phyloP scores from a whole-genome alignment of 1,140 invertebrate species.

The Tetramorium simillimum region DNA sequence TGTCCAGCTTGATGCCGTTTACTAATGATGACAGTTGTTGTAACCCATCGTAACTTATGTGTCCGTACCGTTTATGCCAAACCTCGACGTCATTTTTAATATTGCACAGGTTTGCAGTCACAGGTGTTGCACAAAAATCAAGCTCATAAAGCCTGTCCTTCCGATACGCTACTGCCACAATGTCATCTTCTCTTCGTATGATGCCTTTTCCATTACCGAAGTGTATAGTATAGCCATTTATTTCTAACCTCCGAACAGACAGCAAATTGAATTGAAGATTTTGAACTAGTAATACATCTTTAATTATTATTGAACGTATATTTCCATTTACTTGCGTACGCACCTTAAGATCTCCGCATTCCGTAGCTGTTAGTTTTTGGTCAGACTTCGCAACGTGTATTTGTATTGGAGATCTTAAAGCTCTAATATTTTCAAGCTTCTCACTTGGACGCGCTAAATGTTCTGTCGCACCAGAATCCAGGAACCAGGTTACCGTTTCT shows the following conservation, averaged over 20 bases:
- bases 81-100: background rate
- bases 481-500: background rate
- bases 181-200: background rate
- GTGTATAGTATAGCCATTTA: background rate
- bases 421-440: background rate
- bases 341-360: background rate
- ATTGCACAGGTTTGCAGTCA: background rate
- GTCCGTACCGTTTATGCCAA: background rate
- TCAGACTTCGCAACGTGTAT: background rate
- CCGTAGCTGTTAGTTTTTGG: background rate
- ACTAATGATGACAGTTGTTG: too few relatives aligned
- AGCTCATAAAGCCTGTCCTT: background rate
- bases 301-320: background rate
- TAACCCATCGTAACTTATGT: background rate
- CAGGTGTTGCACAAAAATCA: background rate
- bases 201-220: background rate
- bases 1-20: too few relatives aligned
- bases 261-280: background rate
- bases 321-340: background rate
- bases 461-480: background rate
- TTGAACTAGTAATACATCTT: background rate
- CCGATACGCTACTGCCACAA: background rate
- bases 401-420: background rate
- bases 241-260: background rate
- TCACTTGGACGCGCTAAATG: background rate